These are phyloP conservation scores for Enoplosus armatus DNA, from an alignment of 2,797 vertebrate genomes.

Conservation along the genomic window DNA sequence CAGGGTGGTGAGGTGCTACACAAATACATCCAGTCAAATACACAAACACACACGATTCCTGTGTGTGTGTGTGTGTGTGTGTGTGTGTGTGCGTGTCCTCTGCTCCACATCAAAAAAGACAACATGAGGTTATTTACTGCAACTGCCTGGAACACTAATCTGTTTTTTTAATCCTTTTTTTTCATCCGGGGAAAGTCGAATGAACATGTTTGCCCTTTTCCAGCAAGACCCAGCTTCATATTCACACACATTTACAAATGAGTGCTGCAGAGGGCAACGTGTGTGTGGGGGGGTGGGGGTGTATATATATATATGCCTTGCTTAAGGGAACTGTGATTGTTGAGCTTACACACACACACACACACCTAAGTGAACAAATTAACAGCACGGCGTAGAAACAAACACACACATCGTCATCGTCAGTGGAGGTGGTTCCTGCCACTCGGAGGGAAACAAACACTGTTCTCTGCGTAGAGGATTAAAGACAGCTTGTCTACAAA, in stretches of 20 bases:
- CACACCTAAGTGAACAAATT: conserved; percentile 26
- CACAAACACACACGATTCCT: conserved; percentile 2
- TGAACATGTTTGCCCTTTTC: conserved; percentile 3
- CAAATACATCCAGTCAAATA: conserved; percentile 11
- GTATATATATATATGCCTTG: background rate
- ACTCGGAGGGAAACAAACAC: conserved; percentile 28
- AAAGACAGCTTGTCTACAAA: conserved; percentile 46
- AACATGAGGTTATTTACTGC: conserved; percentile 28
- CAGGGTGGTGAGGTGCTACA: conserved; percentile 8
- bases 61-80: conserved; percentile 7
- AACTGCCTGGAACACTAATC: conserved; percentile 31
- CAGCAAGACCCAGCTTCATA: background rate
- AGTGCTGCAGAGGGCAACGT: background rate
- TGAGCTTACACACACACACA: background rate
- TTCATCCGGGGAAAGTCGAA: background rate
- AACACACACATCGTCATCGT: conserved; percentile 2
- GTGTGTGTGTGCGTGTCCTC: conserved; percentile 19
- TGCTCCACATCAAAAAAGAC: conserved; percentile 25
- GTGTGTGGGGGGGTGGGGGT: background rate
- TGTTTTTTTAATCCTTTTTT: conserved; percentile 28
- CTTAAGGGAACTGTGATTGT: background rate
- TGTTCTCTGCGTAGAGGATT: conserved; percentile 39
- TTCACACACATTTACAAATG: background rate
- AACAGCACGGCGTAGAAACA: conserved; percentile 19
- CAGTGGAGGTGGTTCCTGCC: conserved; percentile 31